Evolutionary conservation across 2,797 vertebrate species (phyloP).

Genomic region (Tauraco hartlaubi): DNA sequence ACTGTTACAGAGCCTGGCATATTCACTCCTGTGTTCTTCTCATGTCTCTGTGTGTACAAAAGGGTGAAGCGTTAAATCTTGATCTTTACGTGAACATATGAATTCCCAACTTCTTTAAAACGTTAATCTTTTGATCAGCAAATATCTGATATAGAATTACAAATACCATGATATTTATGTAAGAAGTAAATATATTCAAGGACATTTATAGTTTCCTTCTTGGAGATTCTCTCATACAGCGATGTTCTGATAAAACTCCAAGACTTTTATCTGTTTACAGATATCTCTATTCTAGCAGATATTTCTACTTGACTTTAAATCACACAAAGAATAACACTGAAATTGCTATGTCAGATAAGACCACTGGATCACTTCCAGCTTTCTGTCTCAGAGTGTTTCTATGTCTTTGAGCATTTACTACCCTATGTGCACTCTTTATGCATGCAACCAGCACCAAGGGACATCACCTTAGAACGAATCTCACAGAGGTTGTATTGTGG

Average conservation of each 20-base stretch:
- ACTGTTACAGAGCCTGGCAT: background rate
- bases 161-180: background rate
- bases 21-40: background rate
- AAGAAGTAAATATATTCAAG: background rate
- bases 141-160: background rate
- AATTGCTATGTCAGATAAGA: conserved; percentile 41
- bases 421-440: background rate
- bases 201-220: background rate
- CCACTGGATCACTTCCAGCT: background rate
- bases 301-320: conserved; percentile 31
- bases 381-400: background rate
- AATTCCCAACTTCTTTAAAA: background rate
- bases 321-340: background rate
- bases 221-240: background rate
- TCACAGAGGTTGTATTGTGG: background rate
- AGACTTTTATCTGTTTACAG: background rate
- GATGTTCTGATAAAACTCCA: background rate
- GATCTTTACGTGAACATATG: background rate
- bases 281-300: background rate
- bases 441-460: background rate
- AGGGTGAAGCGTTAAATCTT: background rate
- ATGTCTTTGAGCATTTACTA: background rate
- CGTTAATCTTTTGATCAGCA: background rate
- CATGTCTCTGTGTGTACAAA: background rate
- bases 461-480: background rate